phyloP scores from a whole-genome alignment of 64 coral and sea anemone genomes.

The Platygyra sinensis region DNA sequence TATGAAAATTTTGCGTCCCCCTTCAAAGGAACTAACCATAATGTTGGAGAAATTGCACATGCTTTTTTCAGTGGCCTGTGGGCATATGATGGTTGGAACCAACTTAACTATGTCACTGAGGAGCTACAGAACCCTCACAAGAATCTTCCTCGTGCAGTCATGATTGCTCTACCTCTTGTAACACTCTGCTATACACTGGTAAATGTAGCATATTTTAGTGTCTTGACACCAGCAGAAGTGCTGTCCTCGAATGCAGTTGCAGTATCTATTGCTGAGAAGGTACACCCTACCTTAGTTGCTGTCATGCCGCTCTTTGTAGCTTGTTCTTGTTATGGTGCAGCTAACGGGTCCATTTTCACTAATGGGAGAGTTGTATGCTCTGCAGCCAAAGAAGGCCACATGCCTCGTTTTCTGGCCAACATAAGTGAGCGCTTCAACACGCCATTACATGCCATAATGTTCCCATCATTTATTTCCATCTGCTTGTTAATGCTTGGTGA shows the following conservation, averaged over 20 bases:
- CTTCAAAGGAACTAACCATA: constrained; percentile 53
- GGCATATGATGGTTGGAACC: constrained; percentile 86
- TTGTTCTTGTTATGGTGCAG: constrained; percentile 73
- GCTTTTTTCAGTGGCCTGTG: constrained; percentile 78
- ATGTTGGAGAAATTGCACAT: constrained; percentile 68
- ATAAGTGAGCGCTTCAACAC: constrained; percentile 59
- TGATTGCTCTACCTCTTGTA: constrained; percentile 70
- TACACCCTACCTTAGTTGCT: constrained; percentile 50
- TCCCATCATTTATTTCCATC: constrained; percentile 60
- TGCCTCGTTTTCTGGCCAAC: constrained; percentile 62
- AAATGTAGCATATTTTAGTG: constrained; percentile 72
- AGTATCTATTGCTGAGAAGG: constrained; percentile 69
- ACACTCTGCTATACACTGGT: constrained; percentile 76
- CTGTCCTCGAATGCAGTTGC: constrained; percentile 65
- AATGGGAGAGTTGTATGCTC: constrained; percentile 70
- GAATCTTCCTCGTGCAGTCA: constrained; percentile 61
- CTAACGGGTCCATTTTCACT: constrained; percentile 65
- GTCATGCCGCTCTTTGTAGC: constrained; percentile 79
- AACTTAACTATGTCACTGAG: constrained; percentile 80
- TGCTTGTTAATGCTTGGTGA: constrained; percentile 63
- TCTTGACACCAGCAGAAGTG: constrained; percentile 72
- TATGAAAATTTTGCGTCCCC: constrained; percentile 58
- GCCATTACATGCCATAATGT: constrained; percentile 54
- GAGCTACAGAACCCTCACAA: constrained; percentile 76
- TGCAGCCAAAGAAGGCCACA: constrained; percentile 64